Conservation (phyloP, 2,113 vertebrate species). For the Cyprinodon brontotheroides region DNA sequence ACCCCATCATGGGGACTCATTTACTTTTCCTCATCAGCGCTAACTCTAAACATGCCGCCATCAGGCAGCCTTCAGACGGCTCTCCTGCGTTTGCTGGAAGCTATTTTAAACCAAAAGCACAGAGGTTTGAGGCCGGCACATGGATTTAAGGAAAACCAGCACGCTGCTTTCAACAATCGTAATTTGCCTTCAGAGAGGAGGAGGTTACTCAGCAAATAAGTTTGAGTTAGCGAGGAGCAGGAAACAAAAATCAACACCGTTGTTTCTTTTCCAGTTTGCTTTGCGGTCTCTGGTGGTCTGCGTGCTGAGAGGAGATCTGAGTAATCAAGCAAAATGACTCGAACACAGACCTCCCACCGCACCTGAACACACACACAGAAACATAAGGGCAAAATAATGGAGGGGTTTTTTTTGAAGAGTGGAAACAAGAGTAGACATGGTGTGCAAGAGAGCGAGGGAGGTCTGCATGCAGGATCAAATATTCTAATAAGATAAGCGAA, state of each 20-base stretch:
- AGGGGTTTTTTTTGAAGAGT: constrained; percentile 29
- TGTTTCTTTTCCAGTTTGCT: constrained; percentile 58
- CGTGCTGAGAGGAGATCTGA: constrained; percentile 62
- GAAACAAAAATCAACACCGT: constrained; percentile 52
- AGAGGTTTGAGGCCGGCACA: constrained; percentile 43
- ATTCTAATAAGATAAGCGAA: constrained; percentile 74
- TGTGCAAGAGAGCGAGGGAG: constrained; percentile 11
- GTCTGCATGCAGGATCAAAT: constrained; percentile 55
- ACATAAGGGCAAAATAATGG: constrained; percentile 31
- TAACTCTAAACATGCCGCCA: constrained; percentile 47
- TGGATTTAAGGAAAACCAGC: constrained; percentile 46
- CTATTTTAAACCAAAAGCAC: constrained; percentile 52
- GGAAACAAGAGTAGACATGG: constrained; percentile 29
- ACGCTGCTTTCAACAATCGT: constrained; percentile 45
- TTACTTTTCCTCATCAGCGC: constrained; percentile 57
- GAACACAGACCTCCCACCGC: constrained; percentile 53
- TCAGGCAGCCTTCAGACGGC: constrained; percentile 50
- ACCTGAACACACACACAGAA: constrained; percentile 29
- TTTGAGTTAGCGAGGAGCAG: constrained; percentile 49
- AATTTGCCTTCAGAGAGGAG: constrained; percentile 34
- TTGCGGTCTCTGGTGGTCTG: constrained; percentile 58
- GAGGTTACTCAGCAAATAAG: constrained; percentile 40
- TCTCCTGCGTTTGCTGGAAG: constrained; percentile 50
- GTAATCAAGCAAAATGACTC: constrained; percentile 60
- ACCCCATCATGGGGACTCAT: constrained; percentile 28